Evolutionary conservation across 2,888 invertebrate genomes (phyloP), one percentile per base, ranked within the genome.

Genomic region (Thecophora atra): DNA sequence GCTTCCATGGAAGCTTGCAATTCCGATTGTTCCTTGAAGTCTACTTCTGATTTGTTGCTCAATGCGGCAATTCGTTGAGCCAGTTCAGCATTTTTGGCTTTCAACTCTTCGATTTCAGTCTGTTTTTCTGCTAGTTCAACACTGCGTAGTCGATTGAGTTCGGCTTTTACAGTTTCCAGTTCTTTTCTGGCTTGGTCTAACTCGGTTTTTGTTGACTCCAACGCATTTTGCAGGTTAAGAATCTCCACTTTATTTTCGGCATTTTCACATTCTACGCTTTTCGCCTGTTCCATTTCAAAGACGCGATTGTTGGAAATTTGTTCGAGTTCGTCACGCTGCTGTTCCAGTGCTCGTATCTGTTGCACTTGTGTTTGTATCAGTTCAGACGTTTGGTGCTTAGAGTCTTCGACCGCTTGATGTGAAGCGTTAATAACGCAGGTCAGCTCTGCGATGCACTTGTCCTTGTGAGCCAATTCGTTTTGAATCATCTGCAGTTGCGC

Each of bases 321-420:
- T 73, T 85, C 83, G 24, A 83, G 75, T 73, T 87, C 86, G 24
- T 85, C 84, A 26, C 86, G 80, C 72, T 84, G 83, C 70, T 82
- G 82, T 74, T 85, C 85, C 8, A 86, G 77, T 0, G 80, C 73
- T 19, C 79, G 78, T 7, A 86, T 76, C 68, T 85, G 82, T 68
- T 83, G 82, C 2, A 74, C 79, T 76, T 85, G 81, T n/a, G 80
- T 78, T 73, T 83, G 79, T 47, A 83, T 80, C 8, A 83, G 77
- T 51, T 85, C 84, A 62, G 81, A 85, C 3, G 69, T 69, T 72
- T 83, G 83, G 64, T 81, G 82, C 72, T 83, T 82, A 0, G 80
- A 76, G 54, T 85, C 85, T 67, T 81, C 81, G n/a, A 77, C 78
- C 17, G 79, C 79, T 65, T 82, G 81, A 24, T 78, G 79, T 0